phyloP scores from a whole-genome alignment of 2,113 vertebrate genomes.

The Oxyura jamaicensis region DNA sequence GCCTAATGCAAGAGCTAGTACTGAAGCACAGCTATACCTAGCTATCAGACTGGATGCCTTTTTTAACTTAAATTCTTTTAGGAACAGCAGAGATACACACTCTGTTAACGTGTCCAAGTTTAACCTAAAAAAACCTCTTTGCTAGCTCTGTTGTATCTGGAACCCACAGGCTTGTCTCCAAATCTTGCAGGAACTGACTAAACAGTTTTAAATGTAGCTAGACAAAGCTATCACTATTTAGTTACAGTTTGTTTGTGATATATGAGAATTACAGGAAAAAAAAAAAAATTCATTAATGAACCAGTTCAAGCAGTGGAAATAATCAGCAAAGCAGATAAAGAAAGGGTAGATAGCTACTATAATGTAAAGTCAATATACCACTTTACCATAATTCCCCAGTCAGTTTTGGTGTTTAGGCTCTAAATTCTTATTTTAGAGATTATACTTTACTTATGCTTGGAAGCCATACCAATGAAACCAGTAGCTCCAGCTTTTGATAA shows the following conservation, averaged over 20 bases:
- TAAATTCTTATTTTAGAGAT: not conserved
- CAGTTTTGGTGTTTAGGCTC: not conserved
- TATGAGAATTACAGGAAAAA: not conserved
- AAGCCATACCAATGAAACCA: not conserved
- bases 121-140: conserved; percentile 38
- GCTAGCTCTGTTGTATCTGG: not conserved
- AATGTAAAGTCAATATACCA: not conserved
- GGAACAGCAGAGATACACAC: not conserved
- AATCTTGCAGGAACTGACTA: conserved; percentile 22
- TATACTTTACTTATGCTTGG: not conserved
- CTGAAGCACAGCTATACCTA: not conserved
- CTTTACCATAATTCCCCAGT: not conserved
- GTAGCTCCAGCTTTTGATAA: not conserved
- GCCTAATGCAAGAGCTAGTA: not conserved
- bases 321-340: not conserved
- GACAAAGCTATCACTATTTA: not conserved
- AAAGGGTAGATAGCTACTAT: not conserved
- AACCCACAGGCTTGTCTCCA: not conserved
- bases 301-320: not conserved
- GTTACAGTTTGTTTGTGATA: not conserved
- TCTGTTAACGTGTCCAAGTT: not conserved
- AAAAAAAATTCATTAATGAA: not conserved
- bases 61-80: conserved; percentile 40
- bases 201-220: conserved; percentile 6
- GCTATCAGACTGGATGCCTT: not conserved